Evolutionary conservation across 2,113 vertebrate genomes (phyloP), one percentile per base, ranked within the genome.

Genomic region (Trematomus loennbergii): DNA sequence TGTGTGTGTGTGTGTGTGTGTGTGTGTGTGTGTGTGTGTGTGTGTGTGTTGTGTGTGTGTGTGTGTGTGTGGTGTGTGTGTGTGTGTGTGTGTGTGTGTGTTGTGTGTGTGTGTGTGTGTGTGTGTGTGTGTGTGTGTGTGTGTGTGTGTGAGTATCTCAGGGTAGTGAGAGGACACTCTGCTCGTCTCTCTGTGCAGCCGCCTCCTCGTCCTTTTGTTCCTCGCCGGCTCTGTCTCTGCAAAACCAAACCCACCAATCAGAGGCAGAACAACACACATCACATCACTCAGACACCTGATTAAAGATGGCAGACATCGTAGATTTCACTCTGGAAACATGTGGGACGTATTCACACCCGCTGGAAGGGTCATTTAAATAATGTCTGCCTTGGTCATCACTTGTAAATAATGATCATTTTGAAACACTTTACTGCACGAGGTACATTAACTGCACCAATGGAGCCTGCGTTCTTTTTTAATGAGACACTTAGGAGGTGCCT

Each of bases 141-240:
- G n/a, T n/a, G 2, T 16, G 12, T 68, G 36, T 46, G 40, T 10
- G 18, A 13, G 7, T 54, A 15, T 77, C 15, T 95, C 93, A 96
- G 16, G 84, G 92, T 52, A 97, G 82, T 9, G 84, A 90, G 70
- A 95, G 85, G 72, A 96, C 95, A 78, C 94, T 92, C 76, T 87
- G 91, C 12, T 67, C 93, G 83, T 96, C 96, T 84, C 91, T 89
- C 85, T 92, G 81, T 79, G 81, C 40, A 10, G 93, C 93, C 57
- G 93, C 92, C 43, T 95, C 93, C 53, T 94, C 93, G 67, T 95
- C 90, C 69, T 85, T n/a, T 17, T 94, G 87, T 84, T 82, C 88
- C 81, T 94, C 84, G 18, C 84, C 88, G 92, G 82, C 89, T 82
- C 40, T 54, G 73, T 88, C 90, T 82, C 93, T 92, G 81, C 36